Evolutionary conservation across 30 jellyfish, hydroid and myxozoan genomes (phyloP), one percentile per base, ranked within the genome.

Genomic region (Chrysaora quinquecirrha): DNA sequence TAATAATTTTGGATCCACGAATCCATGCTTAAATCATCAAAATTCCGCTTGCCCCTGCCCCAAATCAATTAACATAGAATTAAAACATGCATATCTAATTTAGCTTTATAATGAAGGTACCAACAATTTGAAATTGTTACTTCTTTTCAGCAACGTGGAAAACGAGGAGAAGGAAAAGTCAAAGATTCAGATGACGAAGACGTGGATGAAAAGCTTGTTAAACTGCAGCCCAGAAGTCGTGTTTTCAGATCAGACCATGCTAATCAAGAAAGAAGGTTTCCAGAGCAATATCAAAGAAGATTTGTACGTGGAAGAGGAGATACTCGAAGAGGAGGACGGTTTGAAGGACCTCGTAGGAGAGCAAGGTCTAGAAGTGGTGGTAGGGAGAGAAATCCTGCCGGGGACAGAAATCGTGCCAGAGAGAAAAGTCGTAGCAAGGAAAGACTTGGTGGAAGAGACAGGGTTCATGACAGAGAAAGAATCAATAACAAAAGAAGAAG

Each of bases 291-390:
- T 28, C 60, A 71, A 34, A 12, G 32, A 85, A 54, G 66, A 29
- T 77, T 27, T n/a, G 30, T 46, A 19, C 0, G 81, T 25, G 29
- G 48, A 23, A 30, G 73, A 82, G 81, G 56, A 12, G 48, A 12
- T 49, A 38, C 19, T 71, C 73, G 49, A 77, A 70, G 69, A 64
- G 79, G 16, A 64, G 64, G 64, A 24, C 16, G 34, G 78, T 25
- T 52, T 52, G 67, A 52, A 72, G 49, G 76, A 33, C 66, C 62
- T 18, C 33, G 27, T 20, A 47, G 89, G 47, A 10, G 60, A 43
- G 54, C n/a, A 23, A 66, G 58, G 30, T 66, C 78, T 11, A 66
- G 78, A 32, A 66, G 78, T 18, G 60, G 28, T 66, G 29, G 2
- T 52, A 52, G 25, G 68, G 68, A 52, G 3, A 66, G 78, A 66